Base-by-base conservation (phyloP, 92 coral and sea anemone genomes). In the Palythoa grandis region DNA sequence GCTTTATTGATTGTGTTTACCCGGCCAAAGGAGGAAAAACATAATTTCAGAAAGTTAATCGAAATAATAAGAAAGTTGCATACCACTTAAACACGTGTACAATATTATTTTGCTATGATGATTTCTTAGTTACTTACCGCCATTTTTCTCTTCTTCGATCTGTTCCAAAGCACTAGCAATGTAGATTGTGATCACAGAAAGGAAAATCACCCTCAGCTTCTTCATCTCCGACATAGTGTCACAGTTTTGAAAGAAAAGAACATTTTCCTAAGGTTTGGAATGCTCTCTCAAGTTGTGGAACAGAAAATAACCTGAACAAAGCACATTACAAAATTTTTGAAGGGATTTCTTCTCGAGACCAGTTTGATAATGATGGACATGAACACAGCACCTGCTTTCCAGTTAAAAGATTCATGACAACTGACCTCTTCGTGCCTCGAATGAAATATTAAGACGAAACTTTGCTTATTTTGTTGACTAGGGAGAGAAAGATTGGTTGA, bases 361-460 rank as follows among this genome's bases (percentile, higher is more conserved):
- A 48, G 60, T 47, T 80, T 35, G 40, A n/a, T 9, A 43, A 39
- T 24, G 47, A 80, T 80, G 74, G 66, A 67, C 12, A 48, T 66
- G 24, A 63, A 80, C 72, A 4, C 23, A 80, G 43, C 35, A 80
- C 85, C 85, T 80, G 85, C 47, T 35, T 29, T 66, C 14, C 56
- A 24, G 85, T 47, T 80, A 80, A 80, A 80, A 80, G 67, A 80
- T 80, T 80, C 61, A 80, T 80, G 85, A 68, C 58, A 20, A 65
- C 74, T 65, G 74, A 80, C 74, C 85, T 63, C 84, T 79, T 25
- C 54, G 15, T 66, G 67, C 16, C 14, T 40, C 57, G n/a, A 37
- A 40, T 65, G 14, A 80, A 80, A 80, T 80, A 80, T 80, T 80
- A 52, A 63, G 74, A 5, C 16, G 0, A 19, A 52, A 14, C 3